Percentiles rank a stretch among this genome's conserved stretches.
phyloP scores from a whole-genome alignment of 2,888 invertebrate genomes.

The Cosmia pyralina region DNA sequence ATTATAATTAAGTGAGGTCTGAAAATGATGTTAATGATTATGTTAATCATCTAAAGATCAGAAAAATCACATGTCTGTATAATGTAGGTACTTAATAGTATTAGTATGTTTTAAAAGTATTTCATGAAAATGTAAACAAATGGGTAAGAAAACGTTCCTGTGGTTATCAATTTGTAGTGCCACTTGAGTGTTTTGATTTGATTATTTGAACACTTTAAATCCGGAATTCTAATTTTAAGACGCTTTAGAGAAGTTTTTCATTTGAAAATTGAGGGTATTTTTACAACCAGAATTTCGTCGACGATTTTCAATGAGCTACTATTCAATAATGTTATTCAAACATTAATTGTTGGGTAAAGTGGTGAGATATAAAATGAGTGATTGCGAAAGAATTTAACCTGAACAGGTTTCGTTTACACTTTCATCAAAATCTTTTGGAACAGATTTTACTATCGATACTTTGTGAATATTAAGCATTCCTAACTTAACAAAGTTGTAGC shows the following conservation, averaged over 20 bases:
- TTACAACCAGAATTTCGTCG: neutral
- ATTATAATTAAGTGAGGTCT: constrained; percentile 13
- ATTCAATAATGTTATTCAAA: neutral
- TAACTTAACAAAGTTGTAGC: neutral
- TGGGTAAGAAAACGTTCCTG: neutral
- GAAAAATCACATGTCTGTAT: neutral
- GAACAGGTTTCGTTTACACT: neutral
- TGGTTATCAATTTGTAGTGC: neutral
- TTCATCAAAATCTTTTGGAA: constrained; percentile 6
- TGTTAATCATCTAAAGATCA: neutral
- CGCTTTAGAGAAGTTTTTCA: neutral
- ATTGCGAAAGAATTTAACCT: neutral
- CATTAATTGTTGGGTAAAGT: neutral
- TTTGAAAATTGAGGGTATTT: neutral
- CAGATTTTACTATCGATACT: neutral
- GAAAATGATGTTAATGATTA: constrained; percentile 10
- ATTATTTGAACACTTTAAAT: neutral
- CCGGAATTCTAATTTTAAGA: neutral
- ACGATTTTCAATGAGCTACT: neutral
- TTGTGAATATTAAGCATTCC: constrained; percentile 10
- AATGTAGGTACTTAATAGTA: too few species aligned
- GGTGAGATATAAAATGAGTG: neutral
- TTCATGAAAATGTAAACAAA: neutral
- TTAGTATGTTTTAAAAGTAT: neutral
- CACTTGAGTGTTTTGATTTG: neutral